Percentiles rank a stretch among this genome's conserved stretches.
These are phyloP conservation scores for Trichopoda pennipes DNA, from an alignment of 2,888 invertebrate species.

Conservation along the genomic window DNA sequence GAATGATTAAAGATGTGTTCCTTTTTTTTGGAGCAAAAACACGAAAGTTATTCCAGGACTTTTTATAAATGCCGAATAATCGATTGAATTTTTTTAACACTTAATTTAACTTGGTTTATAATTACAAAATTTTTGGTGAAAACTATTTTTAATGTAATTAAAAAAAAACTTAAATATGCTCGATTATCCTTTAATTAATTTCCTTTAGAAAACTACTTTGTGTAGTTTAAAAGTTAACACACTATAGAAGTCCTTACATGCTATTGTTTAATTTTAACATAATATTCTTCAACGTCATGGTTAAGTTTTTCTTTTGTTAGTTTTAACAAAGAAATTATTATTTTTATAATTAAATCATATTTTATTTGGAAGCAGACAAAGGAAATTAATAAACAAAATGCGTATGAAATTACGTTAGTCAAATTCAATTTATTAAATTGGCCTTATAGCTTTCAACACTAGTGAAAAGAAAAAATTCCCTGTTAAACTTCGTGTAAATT, in stretches of 20 bases:
- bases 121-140: too few species aligned
- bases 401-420: conserved; percentile 8
- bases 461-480: conserved; percentile 3
- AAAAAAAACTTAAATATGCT: too few species aligned
- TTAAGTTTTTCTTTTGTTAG: not conserved
- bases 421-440: conserved; percentile 40
- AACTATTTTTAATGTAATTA: too few species aligned
- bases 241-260: not conserved
- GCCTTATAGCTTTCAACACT: conserved; percentile 48
- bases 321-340: not conserved
- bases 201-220: too few species aligned
- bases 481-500: conserved; percentile 49
- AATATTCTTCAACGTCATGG: too few species aligned
- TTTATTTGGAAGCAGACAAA: not conserved
- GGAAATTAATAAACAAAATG: not conserved
- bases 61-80: too few species aligned
- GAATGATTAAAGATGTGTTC: too few species aligned
- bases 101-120: too few species aligned
- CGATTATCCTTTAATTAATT: too few species aligned
- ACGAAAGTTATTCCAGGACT: too few species aligned
- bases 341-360: not conserved
- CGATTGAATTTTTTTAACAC: too few species aligned
- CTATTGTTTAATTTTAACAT: not conserved
- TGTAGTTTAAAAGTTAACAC: not conserved
- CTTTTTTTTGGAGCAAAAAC: too few species aligned